These are phyloP conservation scores for Benitochromis conjunctus DNA, from an alignment of 2,113 vertebrate genomes.

Conservation along the genomic window DNA sequence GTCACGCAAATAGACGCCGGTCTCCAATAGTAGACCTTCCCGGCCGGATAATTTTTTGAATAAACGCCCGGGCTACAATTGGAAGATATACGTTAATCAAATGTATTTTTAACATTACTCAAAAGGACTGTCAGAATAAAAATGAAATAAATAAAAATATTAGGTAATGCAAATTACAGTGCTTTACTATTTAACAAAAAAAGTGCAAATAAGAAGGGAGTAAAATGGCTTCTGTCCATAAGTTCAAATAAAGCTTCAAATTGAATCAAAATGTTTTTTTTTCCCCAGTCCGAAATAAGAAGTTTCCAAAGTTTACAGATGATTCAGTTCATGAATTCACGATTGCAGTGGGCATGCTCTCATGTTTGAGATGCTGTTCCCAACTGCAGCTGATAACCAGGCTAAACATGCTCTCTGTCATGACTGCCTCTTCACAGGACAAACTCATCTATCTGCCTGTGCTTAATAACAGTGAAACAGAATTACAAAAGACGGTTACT, in stretches of 20 bases:
- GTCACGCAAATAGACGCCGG: no score
- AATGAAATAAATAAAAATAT: background rate
- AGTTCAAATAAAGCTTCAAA: background rate
- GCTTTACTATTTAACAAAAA: background rate
- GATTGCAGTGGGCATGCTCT: background rate
- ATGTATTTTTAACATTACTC: background rate
- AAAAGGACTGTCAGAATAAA: background rate
- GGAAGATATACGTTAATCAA: no score
- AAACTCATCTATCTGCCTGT: rapidly evolving
- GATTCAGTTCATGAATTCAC: background rate
- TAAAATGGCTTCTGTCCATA: background rate
- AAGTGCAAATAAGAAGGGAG: no score
- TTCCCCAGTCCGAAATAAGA: rapidly evolving
- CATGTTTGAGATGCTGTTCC: background rate
- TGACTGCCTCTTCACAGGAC: background rate
- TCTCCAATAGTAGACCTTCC: no score
- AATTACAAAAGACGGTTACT: background rate
- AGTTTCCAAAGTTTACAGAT: background rate
- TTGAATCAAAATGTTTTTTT: background rate
- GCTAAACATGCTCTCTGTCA: background rate
- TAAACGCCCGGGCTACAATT: no score
- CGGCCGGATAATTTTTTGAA: no score
- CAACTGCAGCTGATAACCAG: background rate
- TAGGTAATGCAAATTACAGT: background rate
- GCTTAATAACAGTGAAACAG: background rate